Conservation (phyloP, 2,797 vertebrate genomes). For the Anabas testudineus region DNA sequence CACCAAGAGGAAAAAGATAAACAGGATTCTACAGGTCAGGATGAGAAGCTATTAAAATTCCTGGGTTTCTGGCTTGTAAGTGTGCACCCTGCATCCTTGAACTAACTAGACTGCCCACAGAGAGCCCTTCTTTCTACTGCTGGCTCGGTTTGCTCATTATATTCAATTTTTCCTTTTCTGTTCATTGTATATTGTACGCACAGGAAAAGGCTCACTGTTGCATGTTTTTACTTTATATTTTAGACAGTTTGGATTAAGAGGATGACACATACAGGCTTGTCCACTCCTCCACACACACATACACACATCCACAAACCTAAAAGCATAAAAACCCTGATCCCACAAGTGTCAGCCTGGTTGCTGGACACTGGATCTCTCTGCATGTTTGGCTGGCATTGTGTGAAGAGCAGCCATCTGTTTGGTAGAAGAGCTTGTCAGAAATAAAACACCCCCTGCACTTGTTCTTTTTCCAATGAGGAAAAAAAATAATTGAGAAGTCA, state of each 20-base stretch:
- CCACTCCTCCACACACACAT: neutral
- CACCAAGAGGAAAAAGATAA: slow-evolving; percentile 8
- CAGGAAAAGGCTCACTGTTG: slow-evolving; percentile 13
- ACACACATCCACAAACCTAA: neutral
- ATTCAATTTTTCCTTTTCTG: slow-evolving; percentile 58
- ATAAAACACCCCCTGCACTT: slow-evolving; percentile 38
- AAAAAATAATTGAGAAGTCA: slow-evolving; percentile 17
- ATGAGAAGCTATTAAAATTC: slow-evolving; percentile 30
- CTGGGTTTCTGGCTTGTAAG: slow-evolving; percentile 27
- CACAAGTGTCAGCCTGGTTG: slow-evolving; percentile 21
- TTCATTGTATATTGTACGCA: slow-evolving; percentile 41
- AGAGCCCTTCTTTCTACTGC: slow-evolving; percentile 11
- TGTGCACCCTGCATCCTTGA: slow-evolving; percentile 19
- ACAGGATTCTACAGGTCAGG: slow-evolving; percentile 8
- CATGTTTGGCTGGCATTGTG: slow-evolving; percentile 56
- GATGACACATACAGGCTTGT: neutral
- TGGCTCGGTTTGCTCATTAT: slow-evolving; percentile 45
- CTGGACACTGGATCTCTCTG: slow-evolving; percentile 34
- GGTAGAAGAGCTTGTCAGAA: slow-evolving; percentile 65
- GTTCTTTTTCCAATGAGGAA: neutral
- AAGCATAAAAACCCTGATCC: slow-evolving; percentile 11
- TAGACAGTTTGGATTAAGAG: slow-evolving; percentile 15
- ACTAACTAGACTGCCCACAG: slow-evolving; percentile 26
- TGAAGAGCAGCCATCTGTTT: slow-evolving; percentile 74
- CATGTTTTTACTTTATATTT: slow-evolving; percentile 19